phyloP scores from a whole-genome alignment of 2,113 vertebrate species.

The Axis porcinus region DNA sequence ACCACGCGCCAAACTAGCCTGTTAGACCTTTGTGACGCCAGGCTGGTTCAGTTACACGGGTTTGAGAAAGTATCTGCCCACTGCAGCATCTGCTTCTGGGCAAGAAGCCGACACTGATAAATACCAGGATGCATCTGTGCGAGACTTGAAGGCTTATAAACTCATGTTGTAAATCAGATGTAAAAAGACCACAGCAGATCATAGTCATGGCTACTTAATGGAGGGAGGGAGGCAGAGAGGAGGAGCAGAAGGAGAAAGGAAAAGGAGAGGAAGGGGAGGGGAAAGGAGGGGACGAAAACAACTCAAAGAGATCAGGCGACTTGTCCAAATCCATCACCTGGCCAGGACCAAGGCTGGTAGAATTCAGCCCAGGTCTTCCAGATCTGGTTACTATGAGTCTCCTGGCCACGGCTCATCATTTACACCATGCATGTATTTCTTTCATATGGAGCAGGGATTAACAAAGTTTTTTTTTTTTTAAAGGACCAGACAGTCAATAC shows the following conservation, averaged over 20 bases:
- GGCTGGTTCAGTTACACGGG: not conserved
- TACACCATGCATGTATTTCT: accelerated
- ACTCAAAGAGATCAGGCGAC: not conserved
- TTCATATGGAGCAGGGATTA: not conserved
- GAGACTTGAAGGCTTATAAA: not conserved
- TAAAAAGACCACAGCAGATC: not conserved
- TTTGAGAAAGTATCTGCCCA: not conserved
- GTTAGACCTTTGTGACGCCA: accelerated
- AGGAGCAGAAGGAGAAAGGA: too few species aligned
- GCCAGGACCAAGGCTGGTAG: not conserved
- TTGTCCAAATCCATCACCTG: not conserved
- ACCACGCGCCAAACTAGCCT: not conserved
- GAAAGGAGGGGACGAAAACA: not conserved
- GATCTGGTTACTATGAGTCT: not conserved
- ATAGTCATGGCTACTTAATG: not conserved
- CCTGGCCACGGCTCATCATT: too few species aligned
- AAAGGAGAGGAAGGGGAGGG: too few species aligned
- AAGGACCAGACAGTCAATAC: not conserved
- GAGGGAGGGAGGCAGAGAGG: accelerated
- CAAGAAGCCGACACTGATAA: not conserved
- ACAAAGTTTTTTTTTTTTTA: not conserved
- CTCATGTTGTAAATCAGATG: not conserved
- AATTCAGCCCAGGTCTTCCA: not conserved
- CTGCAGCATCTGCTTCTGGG: not conserved
- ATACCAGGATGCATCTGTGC: not conserved